Percentiles rank a stretch among this genome's conserved stretches.
These are phyloP conservation scores for Noctua fimbriata DNA, from an alignment of 2,888 invertebrate species.

Conservation along the genomic window DNA sequence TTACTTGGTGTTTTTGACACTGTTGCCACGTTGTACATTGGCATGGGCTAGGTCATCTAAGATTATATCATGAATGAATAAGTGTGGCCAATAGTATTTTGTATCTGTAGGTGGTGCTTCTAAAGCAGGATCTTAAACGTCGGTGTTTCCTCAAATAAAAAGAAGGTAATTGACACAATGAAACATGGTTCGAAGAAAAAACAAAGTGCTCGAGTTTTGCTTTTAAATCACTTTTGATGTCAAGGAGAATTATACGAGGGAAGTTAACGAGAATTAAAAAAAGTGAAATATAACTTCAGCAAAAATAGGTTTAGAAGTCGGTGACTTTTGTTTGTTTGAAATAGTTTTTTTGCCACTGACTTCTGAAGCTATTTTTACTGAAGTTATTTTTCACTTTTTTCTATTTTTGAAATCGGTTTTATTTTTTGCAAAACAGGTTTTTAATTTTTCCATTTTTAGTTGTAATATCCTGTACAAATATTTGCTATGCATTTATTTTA, in stretches of 20 bases:
- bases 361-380: too few species aligned
- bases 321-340: too few species aligned
- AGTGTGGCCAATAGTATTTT: not conserved
- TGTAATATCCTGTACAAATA: too few species aligned
- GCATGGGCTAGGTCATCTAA: not conserved
- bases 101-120: not conserved
- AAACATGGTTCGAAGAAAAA: not conserved
- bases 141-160: constrained; percentile 2
- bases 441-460: too few species aligned
- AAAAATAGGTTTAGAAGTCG: too few species aligned
- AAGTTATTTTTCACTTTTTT: too few species aligned
- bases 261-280: not conserved
- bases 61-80: not conserved
- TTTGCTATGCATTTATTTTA: too few species aligned
- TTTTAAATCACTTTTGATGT: constrained; percentile 4
- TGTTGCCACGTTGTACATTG: not conserved
- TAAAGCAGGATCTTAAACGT: not conserved
- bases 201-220: constrained; percentile 1
- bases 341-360: too few species aligned
- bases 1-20: not conserved
- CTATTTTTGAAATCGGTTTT: too few species aligned
- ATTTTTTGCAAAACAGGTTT: too few species aligned
- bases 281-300: too few species aligned
- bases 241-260: not conserved
- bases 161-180: not conserved